These are phyloP conservation scores for Cheilinus undulatus DNA, from an alignment of 2,113 vertebrate genomes.

Conservation along the genomic window DNA sequence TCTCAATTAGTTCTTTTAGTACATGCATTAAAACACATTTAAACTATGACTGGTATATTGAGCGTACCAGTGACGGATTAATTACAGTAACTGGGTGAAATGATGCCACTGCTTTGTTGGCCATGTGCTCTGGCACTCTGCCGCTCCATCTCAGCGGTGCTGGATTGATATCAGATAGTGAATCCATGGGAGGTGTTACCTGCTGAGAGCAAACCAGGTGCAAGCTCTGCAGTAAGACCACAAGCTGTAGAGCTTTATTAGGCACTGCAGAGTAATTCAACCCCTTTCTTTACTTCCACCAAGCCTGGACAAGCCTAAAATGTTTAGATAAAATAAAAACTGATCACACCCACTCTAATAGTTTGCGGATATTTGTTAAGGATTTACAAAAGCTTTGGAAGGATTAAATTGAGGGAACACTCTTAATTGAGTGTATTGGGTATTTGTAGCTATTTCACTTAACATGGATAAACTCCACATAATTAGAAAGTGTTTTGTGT, in stretches of 20 bases:
- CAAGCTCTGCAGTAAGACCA: constrained; percentile 67
- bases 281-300: not conserved
- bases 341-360: constrained; percentile 20
- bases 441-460: not conserved
- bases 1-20: too few species aligned
- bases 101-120: constrained; percentile 33
- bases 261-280: constrained; percentile 51
- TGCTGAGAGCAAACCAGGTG: constrained; percentile 73
- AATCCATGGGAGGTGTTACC: constrained; percentile 60
- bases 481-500: not conserved
- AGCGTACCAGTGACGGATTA: not conserved
- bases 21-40: too few species aligned
- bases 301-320: constrained; percentile 1
- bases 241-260: constrained; percentile 58
- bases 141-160: constrained; percentile 35
- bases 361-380: constrained; percentile 24
- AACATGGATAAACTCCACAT: not conserved
- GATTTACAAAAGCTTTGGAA: constrained; percentile 22
- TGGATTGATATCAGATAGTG: constrained; percentile 63
- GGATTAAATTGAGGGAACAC: constrained; percentile 29
- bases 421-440: constrained; percentile 21
- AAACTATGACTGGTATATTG: not conserved
- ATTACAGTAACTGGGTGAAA: constrained; percentile 19
- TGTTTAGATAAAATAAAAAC: constrained; percentile 46
- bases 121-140: constrained; percentile 56